Base-by-base conservation (phyloP, 2,113 vertebrate genomes). In the Gambusia holbrooki region DNA sequence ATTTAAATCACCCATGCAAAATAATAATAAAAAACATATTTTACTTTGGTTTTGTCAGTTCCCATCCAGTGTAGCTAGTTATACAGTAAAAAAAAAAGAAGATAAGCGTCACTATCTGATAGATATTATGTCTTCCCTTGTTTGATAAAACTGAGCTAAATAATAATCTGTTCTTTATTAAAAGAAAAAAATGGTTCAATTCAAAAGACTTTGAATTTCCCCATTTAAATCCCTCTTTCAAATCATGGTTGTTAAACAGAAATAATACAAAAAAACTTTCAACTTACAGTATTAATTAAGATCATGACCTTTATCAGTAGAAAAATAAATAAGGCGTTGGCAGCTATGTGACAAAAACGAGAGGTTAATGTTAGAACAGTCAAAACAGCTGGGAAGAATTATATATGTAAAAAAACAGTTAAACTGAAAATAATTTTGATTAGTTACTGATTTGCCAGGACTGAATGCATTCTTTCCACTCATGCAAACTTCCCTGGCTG, bases 21-120 rank as follows among this genome's bases (percentile, higher is more conserved):
- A 76, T 13, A 42, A 42, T 4, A 42, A 42, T 84, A 80, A 48
- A 85, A 45, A 81, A 92, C 83, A 90, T 89, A 85, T 86, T 74
- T 82, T 17, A 65, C 79, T 91, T 93, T 92, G 92, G 90, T 83
- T 89, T 92, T 42, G 73, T 88, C 85, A 79, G 75, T 84, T 92
- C 74, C 73, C 80, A 82, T 94, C 92, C 93, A 94, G 93, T 94
- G 93, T 93, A 81, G 85, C 76, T 81, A 75, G 84, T 85, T 80
- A 86, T 91, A 94, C 90, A 93, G 92, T 91, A 91, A 92, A 83
- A 87, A 27, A 27, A 71, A 69, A 82, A 72, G 77, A 70, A 73
- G 62, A 51, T 14, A 67, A 15, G 73, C 27, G 73, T 67, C n/a
- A 45, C 27, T 28, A 10, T 66, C 4, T 54, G 42, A 42, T 35